Conservation (phyloP, 2,797 vertebrate genomes). For the Botia kubotai region DNA sequence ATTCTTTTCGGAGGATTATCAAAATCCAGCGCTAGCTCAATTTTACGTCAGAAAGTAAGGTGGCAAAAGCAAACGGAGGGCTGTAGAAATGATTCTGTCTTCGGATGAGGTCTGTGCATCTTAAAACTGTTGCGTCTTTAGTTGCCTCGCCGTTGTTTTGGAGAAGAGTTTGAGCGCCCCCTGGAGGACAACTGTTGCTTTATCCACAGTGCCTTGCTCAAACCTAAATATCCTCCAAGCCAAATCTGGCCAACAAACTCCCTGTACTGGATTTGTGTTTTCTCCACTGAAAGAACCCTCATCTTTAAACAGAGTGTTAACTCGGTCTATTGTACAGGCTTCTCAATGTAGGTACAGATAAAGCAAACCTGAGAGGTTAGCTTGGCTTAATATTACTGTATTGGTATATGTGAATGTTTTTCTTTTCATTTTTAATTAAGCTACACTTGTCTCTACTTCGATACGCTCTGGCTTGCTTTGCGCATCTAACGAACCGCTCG, state of each 20-base stretch:
- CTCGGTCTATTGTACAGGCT: slow-evolving; percentile 44
- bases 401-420: slow-evolving; percentile 63
- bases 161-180: slow-evolving; percentile 65
- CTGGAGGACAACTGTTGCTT: slow-evolving; percentile 62
- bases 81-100: slow-evolving; percentile 18
- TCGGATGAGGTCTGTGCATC: slow-evolving; percentile 15
- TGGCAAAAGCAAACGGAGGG: slow-evolving; percentile 6
- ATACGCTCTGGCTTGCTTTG: slow-evolving; percentile 71
- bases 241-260: slow-evolving; percentile 59
- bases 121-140: slow-evolving; percentile 26
- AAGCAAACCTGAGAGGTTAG: slow-evolving; percentile 59
- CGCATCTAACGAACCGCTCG: slow-evolving; percentile 63
- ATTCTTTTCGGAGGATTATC: slow-evolving; percentile 4
- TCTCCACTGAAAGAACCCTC: background rate
- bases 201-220: slow-evolving; percentile 75
- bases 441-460: slow-evolving; percentile 68
- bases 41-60: background rate
- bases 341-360: slow-evolving; percentile 57
- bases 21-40: slow-evolving; percentile 13
- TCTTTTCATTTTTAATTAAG: slow-evolving; percentile 60
- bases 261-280: slow-evolving; percentile 27
- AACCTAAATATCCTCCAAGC: slow-evolving; percentile 66
- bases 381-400: slow-evolving; percentile 69
- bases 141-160: slow-evolving; percentile 52
- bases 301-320: slow-evolving; percentile 49